Evolutionary conservation across 2,888 invertebrate genomes (phyloP).

Genomic region (Plemyria rubiginata): DNA sequence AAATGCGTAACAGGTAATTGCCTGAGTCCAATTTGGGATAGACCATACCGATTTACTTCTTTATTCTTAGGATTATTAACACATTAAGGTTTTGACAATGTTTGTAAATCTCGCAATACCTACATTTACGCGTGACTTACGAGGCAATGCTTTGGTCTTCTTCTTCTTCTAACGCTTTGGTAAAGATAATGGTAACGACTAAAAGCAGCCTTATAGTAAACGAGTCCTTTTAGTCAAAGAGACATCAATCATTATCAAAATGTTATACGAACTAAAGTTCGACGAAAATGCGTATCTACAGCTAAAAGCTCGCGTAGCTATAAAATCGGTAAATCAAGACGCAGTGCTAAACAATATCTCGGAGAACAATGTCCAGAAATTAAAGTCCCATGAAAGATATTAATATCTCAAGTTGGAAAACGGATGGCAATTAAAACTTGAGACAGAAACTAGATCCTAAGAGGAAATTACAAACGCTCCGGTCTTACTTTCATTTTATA

Average conservation of each 20-base stretch:
- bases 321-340: conserved; percentile 23
- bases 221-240: too few relatives aligned
- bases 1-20: conserved; percentile 45
- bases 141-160: too few relatives aligned
- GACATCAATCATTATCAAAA: too few relatives aligned
- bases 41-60: conserved; percentile 7
- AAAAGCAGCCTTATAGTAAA: too few relatives aligned
- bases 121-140: too few relatives aligned
- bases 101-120: too few relatives aligned
- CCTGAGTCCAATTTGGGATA: conserved; percentile 40
- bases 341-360: conserved; percentile 25
- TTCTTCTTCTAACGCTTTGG: too few relatives aligned
- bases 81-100: too few relatives aligned
- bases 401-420: conserved; percentile 73
- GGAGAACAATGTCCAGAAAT: conserved; percentile 49
- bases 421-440: conserved; percentile 77
- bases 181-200: too few relatives aligned
- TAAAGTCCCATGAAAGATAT: conserved; percentile 66
- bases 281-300: conserved; percentile 4
- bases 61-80: not conserved
- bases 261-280: conserved; percentile 8
- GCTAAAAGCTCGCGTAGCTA: conserved; percentile 13
- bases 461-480: conserved; percentile 64
- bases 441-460: conserved; percentile 56
- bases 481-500: conserved; percentile 61